phyloP scores from a whole-genome alignment of 2,888 invertebrate genomes.

The Drosophila gaucha region DNA sequence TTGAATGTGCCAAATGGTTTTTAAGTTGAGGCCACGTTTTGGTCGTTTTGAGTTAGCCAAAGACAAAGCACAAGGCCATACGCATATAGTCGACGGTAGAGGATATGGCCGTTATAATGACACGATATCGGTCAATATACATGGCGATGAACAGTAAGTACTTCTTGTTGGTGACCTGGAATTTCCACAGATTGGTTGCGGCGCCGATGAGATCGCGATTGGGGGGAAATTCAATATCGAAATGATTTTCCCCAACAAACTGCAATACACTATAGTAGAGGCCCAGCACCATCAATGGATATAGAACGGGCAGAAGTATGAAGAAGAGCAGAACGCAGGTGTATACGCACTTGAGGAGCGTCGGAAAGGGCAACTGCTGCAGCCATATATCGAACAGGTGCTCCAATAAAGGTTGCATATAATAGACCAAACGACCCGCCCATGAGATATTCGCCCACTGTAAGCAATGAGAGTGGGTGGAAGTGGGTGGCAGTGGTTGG shows the following conservation, averaged over 20 bases:
- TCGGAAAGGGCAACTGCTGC: conserved; percentile 80
- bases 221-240: conserved; percentile 22
- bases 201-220: conserved; percentile 61
- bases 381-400: conserved; percentile 73
- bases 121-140: conserved; percentile 74
- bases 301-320: conserved; percentile 62
- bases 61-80: conserved; percentile 67
- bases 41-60: conserved; percentile 10
- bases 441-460: conserved; percentile 73
- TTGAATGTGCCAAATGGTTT: conserved; percentile 5
- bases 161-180: conserved; percentile 62
- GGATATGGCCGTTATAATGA: conserved; percentile 64
- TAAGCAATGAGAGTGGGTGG: background rate
- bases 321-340: conserved; percentile 61
- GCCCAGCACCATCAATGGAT: conserved; percentile 53
- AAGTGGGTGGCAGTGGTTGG: background rate
- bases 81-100: conserved; percentile 80
- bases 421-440: conserved; percentile 67
- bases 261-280: conserved; percentile 66
- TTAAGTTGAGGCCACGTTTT: conserved; percentile 1
- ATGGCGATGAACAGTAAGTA: conserved; percentile 60
- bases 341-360: conserved; percentile 70
- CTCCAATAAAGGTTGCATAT: conserved; percentile 70
- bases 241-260: conserved; percentile 66
- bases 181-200: conserved; percentile 43